Base-by-base conservation (phyloP, 35 echinoderm and acorn worm species). In the Apostichopus parvimensis region DNA sequence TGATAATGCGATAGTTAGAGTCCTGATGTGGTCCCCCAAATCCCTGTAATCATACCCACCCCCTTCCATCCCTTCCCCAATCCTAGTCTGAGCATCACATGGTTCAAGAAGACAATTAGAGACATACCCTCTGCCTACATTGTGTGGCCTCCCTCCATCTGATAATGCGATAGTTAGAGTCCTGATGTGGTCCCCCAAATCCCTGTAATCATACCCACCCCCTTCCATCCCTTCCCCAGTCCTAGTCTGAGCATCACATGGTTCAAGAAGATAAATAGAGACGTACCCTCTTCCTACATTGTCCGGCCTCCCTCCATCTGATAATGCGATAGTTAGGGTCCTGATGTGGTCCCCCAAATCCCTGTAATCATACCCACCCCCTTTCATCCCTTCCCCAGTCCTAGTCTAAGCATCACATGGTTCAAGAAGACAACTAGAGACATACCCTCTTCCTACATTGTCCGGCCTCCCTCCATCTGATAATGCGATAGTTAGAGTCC, bases 281-380 rank as follows among this genome's bases (percentile, higher is more conserved):
- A 91, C 94, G 34, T 80, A 99, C 97, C 97, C 97, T 95, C 97
- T 99, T 59, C 97, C 97, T 45, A 99, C 95, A 93, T 99, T 96
- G 75, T 99, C 95, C 53, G 97, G 97, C 79, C 95, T 96, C 15
- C 97, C 97, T 64, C 95, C 97, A 90, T 99, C 97, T 73, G 97
- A 96, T 64, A 99, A 87, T 24, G 97, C 97, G 9, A 99, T 96
- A 24, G 97, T 99, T 15, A 99, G 73, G 60, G 97, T 99, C 25
- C 97, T 93, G 9, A 96, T 96, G 92, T 99, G 97, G 82, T 99
- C 97, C 26, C 95, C 97, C 24, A 99, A 93, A 62, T 96, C 97
- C 45, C 95, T 93, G 88, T 98, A 99, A n/a, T 34, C n/a, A n/a
- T n/a, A n/a, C 28, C 28, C 1, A 25, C 28, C n/a, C 97, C 94